phyloP scores from a whole-genome alignment of 2,113 vertebrate species.

The Xyrauchen texanus region DNA sequence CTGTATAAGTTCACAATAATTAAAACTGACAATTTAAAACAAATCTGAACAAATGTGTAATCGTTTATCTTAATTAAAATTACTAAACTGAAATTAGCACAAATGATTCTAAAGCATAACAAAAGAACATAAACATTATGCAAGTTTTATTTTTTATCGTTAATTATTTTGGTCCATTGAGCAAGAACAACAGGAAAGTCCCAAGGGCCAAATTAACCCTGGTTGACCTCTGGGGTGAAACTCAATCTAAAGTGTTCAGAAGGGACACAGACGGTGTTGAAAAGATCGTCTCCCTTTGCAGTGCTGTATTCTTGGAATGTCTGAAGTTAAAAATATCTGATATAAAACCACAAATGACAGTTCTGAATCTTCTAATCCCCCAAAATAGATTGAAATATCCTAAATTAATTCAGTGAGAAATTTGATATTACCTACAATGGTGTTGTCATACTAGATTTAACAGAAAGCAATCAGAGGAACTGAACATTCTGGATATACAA shows the following conservation, averaged over 20 bases:
- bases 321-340: neutral
- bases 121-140: too few relatives aligned
- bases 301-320: slow-evolving; percentile 9
- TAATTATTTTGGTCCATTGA: neutral
- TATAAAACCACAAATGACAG: neutral
- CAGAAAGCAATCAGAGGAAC: neutral
- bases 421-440: neutral
- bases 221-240: slow-evolving; percentile 26
- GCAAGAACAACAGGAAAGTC: neutral
- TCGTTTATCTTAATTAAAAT: too few relatives aligned
- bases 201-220: slow-evolving; percentile 27
- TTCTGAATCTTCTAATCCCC: slow-evolving; percentile 9
- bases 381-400: neutral
- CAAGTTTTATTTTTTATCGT: too few relatives aligned
- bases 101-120: too few relatives aligned
- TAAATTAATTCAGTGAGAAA: neutral
- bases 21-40: too few relatives aligned
- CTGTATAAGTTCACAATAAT: too few relatives aligned
- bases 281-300: slow-evolving; percentile 2
- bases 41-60: too few relatives aligned
- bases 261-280: slow-evolving; percentile 15
- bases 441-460: neutral
- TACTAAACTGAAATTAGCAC: too few relatives aligned
- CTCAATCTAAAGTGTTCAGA: slow-evolving; percentile 30
- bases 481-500: too few relatives aligned